phyloP scores from a whole-genome alignment of 2,797 vertebrate genomes.

The Enteromius argenteus region DNA sequence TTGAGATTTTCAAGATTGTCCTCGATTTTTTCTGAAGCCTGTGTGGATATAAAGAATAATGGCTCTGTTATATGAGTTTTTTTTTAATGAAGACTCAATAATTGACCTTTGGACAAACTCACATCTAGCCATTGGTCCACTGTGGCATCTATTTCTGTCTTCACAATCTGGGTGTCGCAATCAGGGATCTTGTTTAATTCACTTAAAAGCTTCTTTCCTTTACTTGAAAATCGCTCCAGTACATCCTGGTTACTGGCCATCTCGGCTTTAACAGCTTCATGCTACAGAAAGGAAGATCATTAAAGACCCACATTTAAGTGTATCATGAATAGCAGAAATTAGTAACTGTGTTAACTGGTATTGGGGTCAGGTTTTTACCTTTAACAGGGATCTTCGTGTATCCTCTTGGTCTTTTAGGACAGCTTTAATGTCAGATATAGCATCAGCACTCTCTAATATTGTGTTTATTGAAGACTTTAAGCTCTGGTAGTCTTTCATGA shows the following conservation, averaged over 20 bases:
- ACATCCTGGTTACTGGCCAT: slow-evolving; percentile 85
- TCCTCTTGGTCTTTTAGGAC: slow-evolving; percentile 90
- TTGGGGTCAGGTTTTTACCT: slow-evolving; percentile 76
- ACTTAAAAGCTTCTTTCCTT: slow-evolving; percentile 88
- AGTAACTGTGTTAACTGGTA: background rate
- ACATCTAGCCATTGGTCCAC: slow-evolving; percentile 98
- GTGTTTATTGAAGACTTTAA: slow-evolving; percentile 83
- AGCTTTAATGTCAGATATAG: slow-evolving; percentile 79
- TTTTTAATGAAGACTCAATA: background rate
- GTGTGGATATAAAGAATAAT: slow-evolving; percentile 18
- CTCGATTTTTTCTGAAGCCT: slow-evolving; percentile 92
- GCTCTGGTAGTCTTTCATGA: slow-evolving; percentile 90
- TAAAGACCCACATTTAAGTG: background rate
- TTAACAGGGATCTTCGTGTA: slow-evolving; percentile 84
- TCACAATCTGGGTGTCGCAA: slow-evolving; percentile 80
- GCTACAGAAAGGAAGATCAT: slow-evolving; percentile 74
- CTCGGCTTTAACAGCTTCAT: slow-evolving; percentile 87
- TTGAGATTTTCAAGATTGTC: slow-evolving; percentile 86
- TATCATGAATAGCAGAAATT: background rate
- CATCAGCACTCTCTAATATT: slow-evolving; percentile 83
- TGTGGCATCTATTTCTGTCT: slow-evolving; percentile 85
- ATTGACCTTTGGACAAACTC: slow-evolving; percentile 65
- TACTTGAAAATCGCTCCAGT: slow-evolving; percentile 88
- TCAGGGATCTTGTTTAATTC: slow-evolving; percentile 90
- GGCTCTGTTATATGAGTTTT: background rate